Evolutionary conservation across 2,888 invertebrate species (phyloP), one percentile per base, ranked within the genome.

Genomic region (Lithophane socia): DNA sequence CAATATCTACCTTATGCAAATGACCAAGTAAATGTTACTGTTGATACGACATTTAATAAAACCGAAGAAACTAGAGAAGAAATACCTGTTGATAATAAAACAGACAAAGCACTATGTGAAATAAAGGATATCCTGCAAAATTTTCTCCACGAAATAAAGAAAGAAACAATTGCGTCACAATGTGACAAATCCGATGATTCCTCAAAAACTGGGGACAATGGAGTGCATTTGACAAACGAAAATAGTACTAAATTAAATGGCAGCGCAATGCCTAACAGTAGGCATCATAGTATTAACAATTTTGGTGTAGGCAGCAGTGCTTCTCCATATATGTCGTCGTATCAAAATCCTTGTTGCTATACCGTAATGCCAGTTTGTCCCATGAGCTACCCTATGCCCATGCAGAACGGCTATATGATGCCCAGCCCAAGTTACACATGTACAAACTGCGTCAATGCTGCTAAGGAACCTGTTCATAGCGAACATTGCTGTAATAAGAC

Each of bases 61-160:
- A 92, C 92, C 12, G 92, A 93, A 82, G 92, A 93, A 65, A 91
- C 90, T 0, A 65, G 8, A 49, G 16, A 74, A 47, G 91, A 92
- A 58, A 80, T 85, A 49, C 88, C 89, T 58, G 84, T 78, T 54
- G 94, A 95, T 65, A 95, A 95, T 65, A 95, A 94, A 91, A 95
- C 95, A 9, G 96, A 96, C 75, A 94, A 93, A 90, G 93, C 96
- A 3, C 87, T 96, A n/a, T 91, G 88, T 77, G 96, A 96, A 94
- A 96, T 96, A 70, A 96, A 96, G 90, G 93, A 95, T 74, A 94
- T 96, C 69, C 89, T 96, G 18, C 95, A 95, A 89, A 94, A 79
- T 73, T 96, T 96, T 81, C 87, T 96, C 68, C 91, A 92, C 64
- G 96, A 96, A 90, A 94, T 96, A 77, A 96, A 96, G 81, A 95